phyloP scores from a whole-genome alignment of 2,888 invertebrate genomes.

The Gandaritis pyraliata region DNA sequence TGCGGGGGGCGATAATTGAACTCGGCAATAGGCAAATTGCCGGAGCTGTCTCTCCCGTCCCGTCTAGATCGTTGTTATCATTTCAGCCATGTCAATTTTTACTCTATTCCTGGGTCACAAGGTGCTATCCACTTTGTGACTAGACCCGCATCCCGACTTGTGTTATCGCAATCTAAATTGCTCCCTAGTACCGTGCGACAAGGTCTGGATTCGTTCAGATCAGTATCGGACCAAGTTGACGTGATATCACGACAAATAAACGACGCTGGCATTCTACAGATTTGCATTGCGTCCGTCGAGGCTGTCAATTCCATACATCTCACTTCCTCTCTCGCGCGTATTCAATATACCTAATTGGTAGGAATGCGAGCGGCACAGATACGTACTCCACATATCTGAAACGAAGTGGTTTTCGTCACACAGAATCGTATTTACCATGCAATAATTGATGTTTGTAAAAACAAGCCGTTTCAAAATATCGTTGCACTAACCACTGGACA shows the following conservation, averaged over 20 bases:
- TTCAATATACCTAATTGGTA: constrained; percentile 56
- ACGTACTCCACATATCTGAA: constrained; percentile 46
- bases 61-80: constrained; percentile 58
- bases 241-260: constrained; percentile 64
- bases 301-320: constrained; percentile 67
- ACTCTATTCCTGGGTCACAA: constrained; percentile 52
- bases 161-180: constrained; percentile 64
- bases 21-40: constrained; percentile 83
- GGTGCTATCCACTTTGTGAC: constrained; percentile 49
- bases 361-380: constrained; percentile 59
- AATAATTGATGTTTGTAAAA: constrained; percentile 26
- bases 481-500: not conserved
- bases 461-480: not conserved
- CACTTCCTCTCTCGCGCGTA: constrained; percentile 64
- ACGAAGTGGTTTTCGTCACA: constrained; percentile 45
- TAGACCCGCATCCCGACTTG: constrained; percentile 45
- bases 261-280: constrained; percentile 65
- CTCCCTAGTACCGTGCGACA: constrained; percentile 59
- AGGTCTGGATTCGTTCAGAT: constrained; percentile 57
- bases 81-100: constrained; percentile 44
- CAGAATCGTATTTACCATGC: constrained; percentile 20
- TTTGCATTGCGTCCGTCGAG: constrained; percentile 72
- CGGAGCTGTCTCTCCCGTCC: constrained; percentile 65
- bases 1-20: constrained; percentile 83
- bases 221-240: constrained; percentile 52